These are phyloP conservation scores for Papilio polytes DNA, from an alignment of 1,140 invertebrate genomes.

Conservation along the genomic window DNA sequence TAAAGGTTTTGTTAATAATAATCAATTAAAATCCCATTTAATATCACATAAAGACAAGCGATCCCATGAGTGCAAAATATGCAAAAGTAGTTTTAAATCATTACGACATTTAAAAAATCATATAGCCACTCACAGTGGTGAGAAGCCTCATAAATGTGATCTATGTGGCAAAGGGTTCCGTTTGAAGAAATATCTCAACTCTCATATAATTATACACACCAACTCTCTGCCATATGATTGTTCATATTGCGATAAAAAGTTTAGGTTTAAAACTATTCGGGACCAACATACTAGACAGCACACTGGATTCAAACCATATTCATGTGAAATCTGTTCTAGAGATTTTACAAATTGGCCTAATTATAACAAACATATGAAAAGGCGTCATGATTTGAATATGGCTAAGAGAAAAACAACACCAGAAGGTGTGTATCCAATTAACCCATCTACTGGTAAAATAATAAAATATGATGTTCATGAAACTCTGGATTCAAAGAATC, in stretches of 20 bases:
- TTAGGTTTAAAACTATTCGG: conserved; percentile 88
- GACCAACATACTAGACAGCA: conserved; percentile 87
- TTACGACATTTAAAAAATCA: conserved; percentile 78
- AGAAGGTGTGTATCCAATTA: conserved; percentile 67
- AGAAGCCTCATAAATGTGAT: conserved; percentile 90
- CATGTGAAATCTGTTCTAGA: conserved; percentile 85
- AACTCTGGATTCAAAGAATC: conserved; percentile 67
- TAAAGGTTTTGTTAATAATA: conserved; percentile 67
- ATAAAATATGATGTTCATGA: conserved; percentile 55
- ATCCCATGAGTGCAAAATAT: conserved; percentile 68
- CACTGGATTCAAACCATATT: conserved; percentile 86
- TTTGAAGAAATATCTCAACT: conserved; percentile 74
- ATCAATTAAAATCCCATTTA: conserved; percentile 63
- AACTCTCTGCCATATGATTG: conserved; percentile 92
- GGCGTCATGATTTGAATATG: conserved; percentile 84
- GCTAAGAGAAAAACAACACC: conserved; percentile 71
- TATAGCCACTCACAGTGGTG: conserved; percentile 86
- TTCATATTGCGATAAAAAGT: conserved; percentile 88
- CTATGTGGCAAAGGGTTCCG: conserved; percentile 89
- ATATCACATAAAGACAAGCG: conserved; percentile 63
- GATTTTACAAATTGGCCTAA: conserved; percentile 91
- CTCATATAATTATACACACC: conserved; percentile 88
- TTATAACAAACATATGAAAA: conserved; percentile 91
- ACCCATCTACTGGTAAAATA: conserved; percentile 66
- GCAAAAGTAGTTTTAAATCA: conserved; percentile 65